Percentiles rank a stretch among this genome's conserved stretches.
Conservation (phyloP, 2,797 vertebrate genomes). For the Myotis daubentonii region DNA sequence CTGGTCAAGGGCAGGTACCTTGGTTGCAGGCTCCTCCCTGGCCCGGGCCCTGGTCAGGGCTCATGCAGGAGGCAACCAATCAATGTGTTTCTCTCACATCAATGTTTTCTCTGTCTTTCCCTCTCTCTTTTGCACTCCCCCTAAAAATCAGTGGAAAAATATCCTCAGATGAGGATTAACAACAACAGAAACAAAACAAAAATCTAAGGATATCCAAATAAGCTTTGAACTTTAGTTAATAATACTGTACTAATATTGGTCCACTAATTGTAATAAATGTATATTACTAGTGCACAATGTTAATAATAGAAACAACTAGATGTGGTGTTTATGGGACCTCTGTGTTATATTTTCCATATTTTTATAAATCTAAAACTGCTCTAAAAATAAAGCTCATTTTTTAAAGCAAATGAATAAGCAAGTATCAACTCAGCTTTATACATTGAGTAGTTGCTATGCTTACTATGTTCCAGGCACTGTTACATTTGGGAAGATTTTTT, state of each 20-base stretch:
- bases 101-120: too few species aligned
- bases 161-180: too few species aligned
- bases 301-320: background rate
- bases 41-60: too few species aligned
- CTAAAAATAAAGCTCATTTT: conserved; percentile 32
- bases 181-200: too few species aligned
- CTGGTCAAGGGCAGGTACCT: too few species aligned
- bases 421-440: conserved; percentile 15
- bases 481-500: background rate
- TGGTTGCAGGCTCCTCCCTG: too few species aligned
- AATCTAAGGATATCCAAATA: background rate
- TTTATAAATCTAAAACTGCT: background rate
- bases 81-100: too few species aligned
- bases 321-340: background rate
- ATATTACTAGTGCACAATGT: background rate
- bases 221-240: background rate
- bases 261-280: background rate
- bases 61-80: too few species aligned
- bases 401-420: background rate
- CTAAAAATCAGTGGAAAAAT: too few species aligned
- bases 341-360: background rate
- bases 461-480: background rate
- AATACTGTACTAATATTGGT: background rate
- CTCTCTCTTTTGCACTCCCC: too few species aligned
- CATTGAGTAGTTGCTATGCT: background rate